A percentile compares a stretch with the other conserved stretches of the same genome.
phyloP scores from a whole-genome alignment of 2,888 invertebrate genomes.

The Torymus texanus region DNA sequence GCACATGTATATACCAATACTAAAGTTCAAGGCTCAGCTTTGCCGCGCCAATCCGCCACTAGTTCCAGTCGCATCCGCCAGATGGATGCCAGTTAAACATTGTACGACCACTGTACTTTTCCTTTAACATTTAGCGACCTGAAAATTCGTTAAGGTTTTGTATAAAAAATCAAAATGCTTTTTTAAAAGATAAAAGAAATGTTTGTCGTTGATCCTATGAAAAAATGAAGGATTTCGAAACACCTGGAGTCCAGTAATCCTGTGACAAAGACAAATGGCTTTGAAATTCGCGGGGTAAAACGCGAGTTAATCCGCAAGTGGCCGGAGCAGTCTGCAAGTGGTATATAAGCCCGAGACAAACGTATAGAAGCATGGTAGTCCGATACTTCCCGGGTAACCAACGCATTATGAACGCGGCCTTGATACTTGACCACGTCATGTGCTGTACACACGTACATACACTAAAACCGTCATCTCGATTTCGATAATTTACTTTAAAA shows the following conservation, averaged over 20 bases:
- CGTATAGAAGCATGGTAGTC: constrained; percentile 62
- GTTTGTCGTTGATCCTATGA: too few relatives aligned
- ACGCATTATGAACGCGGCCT: constrained; percentile 61
- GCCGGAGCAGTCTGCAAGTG: constrained; percentile 4
- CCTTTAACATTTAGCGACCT: not conserved
- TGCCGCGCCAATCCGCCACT: constrained; percentile 7
- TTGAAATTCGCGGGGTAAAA: constrained; percentile 49
- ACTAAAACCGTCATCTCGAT: constrained; percentile 56
- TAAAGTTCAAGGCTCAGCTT: constrained; percentile 44
- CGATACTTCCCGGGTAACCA: constrained; percentile 68
- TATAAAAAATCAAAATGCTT: not conserved
- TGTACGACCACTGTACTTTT: not conserved
- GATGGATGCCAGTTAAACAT: constrained; percentile 39
- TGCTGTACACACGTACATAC: constrained; percentile 56
- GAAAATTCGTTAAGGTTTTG: not conserved
- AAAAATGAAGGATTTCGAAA: too few relatives aligned
- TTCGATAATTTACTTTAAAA: constrained; percentile 62
- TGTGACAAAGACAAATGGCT: not conserved
- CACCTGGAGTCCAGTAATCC: too few relatives aligned
- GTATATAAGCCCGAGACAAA: constrained; percentile 64
- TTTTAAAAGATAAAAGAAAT: too few relatives aligned
- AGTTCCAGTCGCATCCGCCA: constrained; percentile 17
- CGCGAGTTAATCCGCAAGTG: constrained; percentile 44
- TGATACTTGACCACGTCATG: constrained; percentile 47
- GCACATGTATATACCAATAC: not conserved